Evolutionary conservation across 2,888 invertebrate species (phyloP), one percentile per base, ranked within the genome.

Genomic region (Mycalesis mineus): DNA sequence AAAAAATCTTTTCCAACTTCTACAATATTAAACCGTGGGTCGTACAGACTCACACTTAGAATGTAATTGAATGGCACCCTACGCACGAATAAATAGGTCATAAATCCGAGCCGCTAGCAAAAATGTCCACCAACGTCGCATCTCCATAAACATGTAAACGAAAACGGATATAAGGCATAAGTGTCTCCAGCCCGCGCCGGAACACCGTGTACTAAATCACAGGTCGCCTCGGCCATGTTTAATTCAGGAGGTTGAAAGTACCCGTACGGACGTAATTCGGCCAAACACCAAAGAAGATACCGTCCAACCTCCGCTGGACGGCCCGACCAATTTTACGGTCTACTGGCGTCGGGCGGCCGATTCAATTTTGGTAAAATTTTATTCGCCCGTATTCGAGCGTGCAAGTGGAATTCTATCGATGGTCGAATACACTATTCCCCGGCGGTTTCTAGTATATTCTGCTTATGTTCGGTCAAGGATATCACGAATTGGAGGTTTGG

Each of bases 361-460:
- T 86, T 89, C 88, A 88, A 89, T 89, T 88, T 85, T 78, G 82
- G 76, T 77, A 76, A 86, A 88, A 87, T 89, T 89, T 88, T 87
- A 88, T 87, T 86, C 82, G 80, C 64, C 74, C 75, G 80, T 79
- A 81, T 75, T 81, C 82, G 77, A 78, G 71, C 80, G 82, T 79
- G 75, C 79, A 72, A 80, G 80, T 80, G 82, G 77, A 83, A 80
- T 82, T 82, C 83, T 83, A 84, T 84, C 82, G 80, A 72, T 75
- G 77, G 74, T 57, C 75, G 72, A 71, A 73, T 73, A 69, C 69
- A 68, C 76, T 73, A 76, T 58, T 65, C 65, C 64, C 65, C 54
- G 13, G 64, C 55, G 65, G 68, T 72, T 71, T 73, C 70, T 68
- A 75, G 73, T 75, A 77, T 78, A 73, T 73, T 77, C 78, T 73